Evolutionary conservation across 1,140 invertebrate genomes (phyloP), one percentile per base, ranked within the genome.

Genomic region (Coelopa frigida): DNA sequence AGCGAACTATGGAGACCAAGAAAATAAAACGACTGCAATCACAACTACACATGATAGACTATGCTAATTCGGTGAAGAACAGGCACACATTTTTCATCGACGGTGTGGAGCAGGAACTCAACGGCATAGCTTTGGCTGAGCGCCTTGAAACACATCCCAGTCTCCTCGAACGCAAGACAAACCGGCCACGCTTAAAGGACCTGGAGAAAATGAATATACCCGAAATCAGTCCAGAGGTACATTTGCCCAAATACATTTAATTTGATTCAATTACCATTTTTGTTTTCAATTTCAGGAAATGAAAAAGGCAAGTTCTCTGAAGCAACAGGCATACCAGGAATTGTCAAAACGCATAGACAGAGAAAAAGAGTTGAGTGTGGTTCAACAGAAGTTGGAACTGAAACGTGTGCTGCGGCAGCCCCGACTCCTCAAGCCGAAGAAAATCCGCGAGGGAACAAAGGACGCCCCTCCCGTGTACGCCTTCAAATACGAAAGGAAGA

Each of bases 1-100:
- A 92, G 58, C 74, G 87, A 32, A 85, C 81, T 10, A 78, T 92
- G 23, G 95, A 98, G 73, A 71, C 78, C 1, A 90, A 85, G 57
- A 93, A 93, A 74, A 86, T 97, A 52, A 81, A 93, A 49, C 84
- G 84, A 57, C 65, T 98, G 17, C 86, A 94, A 70, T 77, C 83
- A 11, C 72, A 81, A 38, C 73, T 96, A 2, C 89, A 97, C 67
- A 75, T 94, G 64, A 77, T 91, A 5, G 88, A 92, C 64, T 73
- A 75, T 26, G 77, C 77, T 2, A 79, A 83, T 48, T 68, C 77
- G 32, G 74, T 74, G 2, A 70, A 73, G 27, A 94, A 94, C 69
- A 81, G 78, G 22, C 92, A 94, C 54, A 80, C 74, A 27, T 85
- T 90, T 62, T 97, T 94, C 69, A 77, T 89, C 1, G 85, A 94